These are phyloP conservation scores for Synaphobranchus kaupii DNA, from an alignment of 2,797 vertebrate genomes.

Conservation along the genomic window DNA sequence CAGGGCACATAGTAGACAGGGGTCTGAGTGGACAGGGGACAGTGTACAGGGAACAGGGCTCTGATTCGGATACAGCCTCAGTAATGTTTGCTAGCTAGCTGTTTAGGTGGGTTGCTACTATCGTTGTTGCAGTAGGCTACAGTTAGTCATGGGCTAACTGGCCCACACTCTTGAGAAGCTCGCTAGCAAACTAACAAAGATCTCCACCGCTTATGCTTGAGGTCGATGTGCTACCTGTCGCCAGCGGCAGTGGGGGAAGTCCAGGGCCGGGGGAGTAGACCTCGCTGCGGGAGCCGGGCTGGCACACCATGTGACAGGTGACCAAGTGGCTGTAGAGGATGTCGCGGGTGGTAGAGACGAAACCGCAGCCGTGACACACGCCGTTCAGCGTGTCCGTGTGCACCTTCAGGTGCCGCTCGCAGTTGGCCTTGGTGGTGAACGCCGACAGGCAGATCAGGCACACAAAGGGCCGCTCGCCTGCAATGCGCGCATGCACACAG, in stretches of 20 bases:
- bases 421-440: slow-evolving; percentile 98
- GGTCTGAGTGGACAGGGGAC: too few species aligned
- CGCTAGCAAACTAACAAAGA: background rate
- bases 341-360: slow-evolving; percentile 92
- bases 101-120: background rate
- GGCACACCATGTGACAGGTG: slow-evolving; percentile 96
- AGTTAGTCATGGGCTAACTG: background rate
- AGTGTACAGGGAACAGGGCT: too few species aligned
- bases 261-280: slow-evolving; percentile 80
- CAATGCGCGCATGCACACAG: background rate
- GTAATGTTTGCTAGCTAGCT: background rate
- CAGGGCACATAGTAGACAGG: too few species aligned
- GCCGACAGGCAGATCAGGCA: slow-evolving; percentile 96
- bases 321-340: slow-evolving; percentile 96
- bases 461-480: slow-evolving; percentile 94
- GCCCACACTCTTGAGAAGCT: background rate
- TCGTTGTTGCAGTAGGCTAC: background rate
- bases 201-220: background rate
- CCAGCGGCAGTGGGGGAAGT: slow-evolving; percentile 75
- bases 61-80: too few species aligned
- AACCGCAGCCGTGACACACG: slow-evolving; percentile 94
- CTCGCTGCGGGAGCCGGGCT: slow-evolving; percentile 90
- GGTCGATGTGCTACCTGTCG: slow-evolving; percentile 68
- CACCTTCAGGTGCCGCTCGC: slow-evolving; percentile 95
- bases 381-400: slow-evolving; percentile 93